Evolutionary conservation across 1,140 invertebrate genomes (phyloP).

Genomic region (Matsumurasca onukii): DNA sequence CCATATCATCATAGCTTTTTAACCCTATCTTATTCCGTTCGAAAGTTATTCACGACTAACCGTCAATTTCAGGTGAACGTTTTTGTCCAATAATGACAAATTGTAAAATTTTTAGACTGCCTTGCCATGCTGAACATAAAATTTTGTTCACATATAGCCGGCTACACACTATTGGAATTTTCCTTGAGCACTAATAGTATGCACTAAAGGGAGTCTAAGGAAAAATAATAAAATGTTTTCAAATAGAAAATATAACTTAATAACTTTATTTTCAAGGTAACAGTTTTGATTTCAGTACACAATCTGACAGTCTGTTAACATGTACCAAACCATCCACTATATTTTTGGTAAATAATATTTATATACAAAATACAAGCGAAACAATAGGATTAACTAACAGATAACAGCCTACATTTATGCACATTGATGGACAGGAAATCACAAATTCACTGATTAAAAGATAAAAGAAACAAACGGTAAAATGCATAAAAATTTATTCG

Average conservation of each 20-base stretch:
- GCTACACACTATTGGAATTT: too few species aligned
- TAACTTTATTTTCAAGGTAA: conserved; percentile 23
- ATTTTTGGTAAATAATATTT: conserved; percentile 16
- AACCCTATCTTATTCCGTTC: too few species aligned
- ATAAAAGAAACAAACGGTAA: not conserved
- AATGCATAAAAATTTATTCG: conserved; percentile 8
- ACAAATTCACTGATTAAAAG: not conserved
- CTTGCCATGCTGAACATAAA: too few species aligned
- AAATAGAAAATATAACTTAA: conserved; percentile 26
- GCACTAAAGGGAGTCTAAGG: too few species aligned
- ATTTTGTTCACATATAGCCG: too few species aligned
- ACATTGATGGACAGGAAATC: conserved; percentile 9
- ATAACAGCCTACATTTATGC: not conserved
- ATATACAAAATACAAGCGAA: not conserved
- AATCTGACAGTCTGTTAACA: conserved; percentile 21
- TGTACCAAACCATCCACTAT: conserved; percentile 5
- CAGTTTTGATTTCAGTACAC: conserved; percentile 27
- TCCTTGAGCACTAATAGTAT: too few species aligned
- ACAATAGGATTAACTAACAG: not conserved
- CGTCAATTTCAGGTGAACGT: too few species aligned
- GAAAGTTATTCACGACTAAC: too few species aligned
- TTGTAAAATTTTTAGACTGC: too few species aligned
- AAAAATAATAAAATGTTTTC: too few species aligned
- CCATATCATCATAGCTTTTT: too few species aligned
- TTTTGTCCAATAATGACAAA: too few species aligned